Evolutionary conservation across 2,113 vertebrate genomes (phyloP), one percentile per base, ranked within the genome.

Genomic region (Colossoma macropomum): DNA sequence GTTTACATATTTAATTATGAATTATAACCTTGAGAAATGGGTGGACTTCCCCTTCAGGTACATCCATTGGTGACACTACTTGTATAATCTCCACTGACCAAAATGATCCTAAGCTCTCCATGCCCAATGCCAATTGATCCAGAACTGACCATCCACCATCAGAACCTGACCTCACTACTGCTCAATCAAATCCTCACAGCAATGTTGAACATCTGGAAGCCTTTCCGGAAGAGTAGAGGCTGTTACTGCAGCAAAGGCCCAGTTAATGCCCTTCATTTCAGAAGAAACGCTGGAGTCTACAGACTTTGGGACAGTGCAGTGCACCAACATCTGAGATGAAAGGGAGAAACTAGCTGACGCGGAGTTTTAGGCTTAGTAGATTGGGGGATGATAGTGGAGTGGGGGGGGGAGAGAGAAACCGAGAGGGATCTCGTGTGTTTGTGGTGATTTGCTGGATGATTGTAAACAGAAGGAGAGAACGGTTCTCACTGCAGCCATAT

Each of bases 381-480:
- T 59, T 65, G 3, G 62, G 28, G 62, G 28, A 65, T 10, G 34
- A 38, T 19, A 5, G 54, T 0, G 16, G 16, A 5, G 54, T 3
- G 54, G 2, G 54, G 1, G 54, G 2, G 54, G 12, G 32, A 69
- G 19, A 10, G 32, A 38, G 66, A 69, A 23, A 38, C 16, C 17
- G 25, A 16, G 27, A 30, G 56, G 23, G 56, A 19, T 68, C 65
- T 21, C 28, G 9, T 65, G 45, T 11, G 10, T 52, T 41, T 34
- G 72, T 56, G 41, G 34, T 45, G 70, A 56, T 76, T 80, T 79
- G 48, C 32, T 1, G 16, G 45, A 65, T 23, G 50, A 84, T 23
- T 38, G 77, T 45, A 86, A 84, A 84, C 75, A 77, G 48, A 63
- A 81, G 59, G 32, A 80, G 63, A 72, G 70, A 38, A 76, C 30